Evolutionary conservation across 2,113 vertebrate genomes (phyloP).

Genomic region (Ranitomeya variabilis): DNA sequence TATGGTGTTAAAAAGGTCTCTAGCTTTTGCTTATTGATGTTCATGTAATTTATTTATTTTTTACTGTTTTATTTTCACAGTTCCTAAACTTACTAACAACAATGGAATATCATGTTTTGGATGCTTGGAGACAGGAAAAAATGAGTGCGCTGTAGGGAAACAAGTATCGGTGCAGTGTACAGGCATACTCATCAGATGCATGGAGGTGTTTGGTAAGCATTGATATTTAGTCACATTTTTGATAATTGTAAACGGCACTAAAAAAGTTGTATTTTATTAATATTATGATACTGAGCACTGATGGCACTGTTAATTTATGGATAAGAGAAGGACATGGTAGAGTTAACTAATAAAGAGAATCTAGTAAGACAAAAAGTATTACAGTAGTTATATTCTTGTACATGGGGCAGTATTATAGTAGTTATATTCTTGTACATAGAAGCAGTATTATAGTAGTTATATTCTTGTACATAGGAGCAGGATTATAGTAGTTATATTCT

Average conservation of each 20-base stretch:
- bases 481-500: too few species aligned
- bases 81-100: background rate
- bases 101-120: slow-evolving; percentile 42
- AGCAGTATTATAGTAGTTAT: too few species aligned
- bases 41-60: background rate
- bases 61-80: background rate
- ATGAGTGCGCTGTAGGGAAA: slow-evolving; percentile 1
- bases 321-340: too few species aligned
- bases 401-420: too few species aligned
- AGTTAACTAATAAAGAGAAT: too few species aligned
- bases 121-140: slow-evolving; percentile 25
- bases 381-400: too few species aligned
- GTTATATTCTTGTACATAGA: too few species aligned
- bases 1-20: background rate
- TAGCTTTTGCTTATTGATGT: background rate
- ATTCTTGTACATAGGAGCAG: too few species aligned
- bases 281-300: too few species aligned
- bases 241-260: background rate
- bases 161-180: background rate
- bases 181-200: slow-evolving; percentile 32
- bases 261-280: too few species aligned
- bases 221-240: background rate
- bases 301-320: too few species aligned
- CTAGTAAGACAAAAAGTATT: too few species aligned
- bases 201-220: slow-evolving; percentile 46